Evolutionary conservation across 2,113 vertebrate species (phyloP).

Genomic region (Thunnus thynnus): DNA sequence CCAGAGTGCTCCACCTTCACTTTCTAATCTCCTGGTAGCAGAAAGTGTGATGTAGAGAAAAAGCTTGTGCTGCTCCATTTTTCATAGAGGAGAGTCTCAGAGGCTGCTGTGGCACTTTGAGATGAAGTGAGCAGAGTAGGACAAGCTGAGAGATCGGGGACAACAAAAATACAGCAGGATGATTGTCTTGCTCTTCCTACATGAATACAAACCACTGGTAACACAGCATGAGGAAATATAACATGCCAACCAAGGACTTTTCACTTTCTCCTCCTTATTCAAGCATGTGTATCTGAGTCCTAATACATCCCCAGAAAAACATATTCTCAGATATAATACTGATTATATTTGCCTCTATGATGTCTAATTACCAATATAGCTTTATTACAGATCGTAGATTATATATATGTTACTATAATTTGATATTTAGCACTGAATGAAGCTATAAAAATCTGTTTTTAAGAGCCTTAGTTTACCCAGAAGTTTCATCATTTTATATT

Average conservation of each 20-base stretch:
- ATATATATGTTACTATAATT: neutral
- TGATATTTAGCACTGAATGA: neutral
- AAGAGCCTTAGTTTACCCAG: neutral
- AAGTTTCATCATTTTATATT: neutral
- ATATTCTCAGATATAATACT: neutral
- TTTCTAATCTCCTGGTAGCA: constrained; percentile 71
- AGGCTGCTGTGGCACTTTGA: constrained; percentile 46
- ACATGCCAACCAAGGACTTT: constrained; percentile 13
- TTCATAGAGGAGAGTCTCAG: constrained; percentile 61
- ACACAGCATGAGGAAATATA: constrained; percentile 16
- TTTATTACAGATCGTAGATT: neutral
- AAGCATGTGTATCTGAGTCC: neutral
- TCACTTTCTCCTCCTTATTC: neutral
- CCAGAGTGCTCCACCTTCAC: constrained; percentile 60
- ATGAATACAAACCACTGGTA: constrained; percentile 16
- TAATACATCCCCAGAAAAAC: neutral
- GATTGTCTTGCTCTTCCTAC: constrained; percentile 3
- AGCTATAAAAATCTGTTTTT: neutral
- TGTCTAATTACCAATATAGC: neutral
- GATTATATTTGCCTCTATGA: neutral
- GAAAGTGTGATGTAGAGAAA: constrained; percentile 55
- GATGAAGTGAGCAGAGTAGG: constrained; percentile 40
- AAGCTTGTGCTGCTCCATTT: constrained; percentile 73
- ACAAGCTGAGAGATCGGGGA: constrained; percentile 24
- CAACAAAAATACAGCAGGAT: constrained; percentile 13